Base-by-base conservation (phyloP, 64 coral and sea anemone genomes). In the Actinia tenebrosa region DNA sequence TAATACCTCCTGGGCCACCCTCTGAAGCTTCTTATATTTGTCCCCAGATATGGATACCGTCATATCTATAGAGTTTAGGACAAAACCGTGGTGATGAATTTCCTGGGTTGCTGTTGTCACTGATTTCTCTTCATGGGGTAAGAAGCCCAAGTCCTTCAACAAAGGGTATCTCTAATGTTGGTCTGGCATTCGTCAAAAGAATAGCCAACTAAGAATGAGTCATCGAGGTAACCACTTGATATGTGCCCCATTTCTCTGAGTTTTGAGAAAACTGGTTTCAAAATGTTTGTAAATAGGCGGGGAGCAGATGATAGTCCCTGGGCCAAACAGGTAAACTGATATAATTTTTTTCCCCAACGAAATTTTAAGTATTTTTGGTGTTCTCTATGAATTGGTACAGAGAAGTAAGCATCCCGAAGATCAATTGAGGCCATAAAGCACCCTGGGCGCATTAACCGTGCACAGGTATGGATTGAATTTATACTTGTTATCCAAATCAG, bases 371-470 rank as follows among this genome's bases (percentile, higher is more conserved):
- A 92, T 84, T 87, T 92, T 88, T 88, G 90, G 77, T 93, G 81
- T 20, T 83, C 83, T 72, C 5, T 75, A 53, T 44, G 64, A 44
- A 89, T 77, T 44, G 80, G 86, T 59, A 77, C 86, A 84, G 91
- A 88, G 25, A 53, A 92, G 27, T 92, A 89, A 47, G 87, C 87
- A 85, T 72, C 86, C 19, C 77, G 8, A 5, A 92, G 82, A 44
- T 93, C 87, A 64, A 85, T 80, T 25, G 54, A 93, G 56, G 91
- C 91, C 81, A 89, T 94, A 75, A 86, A 87, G 44, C 88, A 90
- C 25, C 27, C 26, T 56, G 84, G 61, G 44, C 77, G 69, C 88
- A 90, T 94, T 18, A 87, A 84, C 45, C 81, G 77, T 44, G 86
- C 55, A 81, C 84, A 89, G 68, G 78, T 87, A 71, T 89, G 88